phyloP scores from a whole-genome alignment of 2,113 vertebrate species.

The Peucedramus taeniatus region DNA sequence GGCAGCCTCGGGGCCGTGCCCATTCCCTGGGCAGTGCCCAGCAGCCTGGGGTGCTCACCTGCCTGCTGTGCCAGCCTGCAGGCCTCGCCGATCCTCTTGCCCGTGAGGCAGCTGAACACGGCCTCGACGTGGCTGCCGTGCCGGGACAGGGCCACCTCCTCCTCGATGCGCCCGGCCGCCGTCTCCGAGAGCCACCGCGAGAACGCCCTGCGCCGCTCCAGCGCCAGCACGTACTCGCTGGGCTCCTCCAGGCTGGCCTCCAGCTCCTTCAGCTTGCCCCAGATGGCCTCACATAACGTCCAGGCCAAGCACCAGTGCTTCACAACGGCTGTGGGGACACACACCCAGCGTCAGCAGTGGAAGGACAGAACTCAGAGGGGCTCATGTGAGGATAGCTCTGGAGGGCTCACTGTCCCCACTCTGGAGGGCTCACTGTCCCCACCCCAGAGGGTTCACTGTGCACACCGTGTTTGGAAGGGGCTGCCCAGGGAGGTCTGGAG shows the following conservation, averaged over 20 bases:
- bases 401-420: background rate
- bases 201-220: slow-evolving; percentile 84
- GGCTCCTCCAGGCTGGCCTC: slow-evolving; percentile 70
- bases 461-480: background rate
- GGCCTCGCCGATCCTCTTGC: slow-evolving; percentile 85
- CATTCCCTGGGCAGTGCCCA: background rate
- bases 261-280: slow-evolving; percentile 80
- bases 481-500: background rate
- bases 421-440: background rate
- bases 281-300: slow-evolving; percentile 89
- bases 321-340: background rate
- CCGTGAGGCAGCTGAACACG: slow-evolving; percentile 92
- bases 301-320: slow-evolving; percentile 86
- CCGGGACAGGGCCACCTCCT: slow-evolving; percentile 75
- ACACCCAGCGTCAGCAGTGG: accelerated
- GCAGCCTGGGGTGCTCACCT: slow-evolving; percentile 58
- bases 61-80: slow-evolving; percentile 88
- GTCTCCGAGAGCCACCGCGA: slow-evolving; percentile 85
- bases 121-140: slow-evolving; percentile 74
- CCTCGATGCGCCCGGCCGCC: slow-evolving; percentile 75
- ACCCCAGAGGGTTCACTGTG: background rate
- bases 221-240: slow-evolving; percentile 73
- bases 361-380: too few species aligned
- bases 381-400: accelerated
- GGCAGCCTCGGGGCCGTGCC: background rate